Evolutionary conservation across 2,888 invertebrate species (phyloP), one percentile per base, ranked within the genome.

Genomic region (Rhodophaea formosa): DNA sequence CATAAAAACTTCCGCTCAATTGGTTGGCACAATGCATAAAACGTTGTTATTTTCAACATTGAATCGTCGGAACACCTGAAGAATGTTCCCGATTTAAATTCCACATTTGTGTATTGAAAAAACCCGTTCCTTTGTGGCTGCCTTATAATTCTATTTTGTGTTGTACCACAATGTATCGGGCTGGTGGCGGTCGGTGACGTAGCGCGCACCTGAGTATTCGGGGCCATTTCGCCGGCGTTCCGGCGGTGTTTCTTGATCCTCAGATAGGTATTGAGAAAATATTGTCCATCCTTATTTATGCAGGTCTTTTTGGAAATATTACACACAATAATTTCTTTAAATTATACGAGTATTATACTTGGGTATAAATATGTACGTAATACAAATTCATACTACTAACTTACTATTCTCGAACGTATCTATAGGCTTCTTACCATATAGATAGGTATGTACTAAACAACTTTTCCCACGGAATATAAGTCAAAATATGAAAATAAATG

Each of bases 61-160:
- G 42, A 56, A 46, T 39, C 49, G 53, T 60, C 45, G 43, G 51
- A 42, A 66, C 67, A 69, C 68, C 69, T 69, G 68, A 67, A 67
- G 62, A 59, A 59, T 64, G 62, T 67, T 65, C 60, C 62, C 15
- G 75, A 74, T 74, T 82, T 80, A 80, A 78, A 81, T 81, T 79
- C 76, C 76, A 69, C 77, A 84, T 79, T 83, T 80, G 77, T 71
- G 75, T 71, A 65, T 79, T 80, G 79, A 84, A 82, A 85, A 79
- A 75, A 79, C 81, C 77, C 74, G 76, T 72, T 72, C 78, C 84
- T 86, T 88, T 88, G 87, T 88, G 79, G 79, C 71, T 71, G 80
- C 80, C 80, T 84, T 89, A 87, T 87, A 83, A 84, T 86, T 86
- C 82, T 86, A 83, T 86, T 87, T 70, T 69, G 62, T 72, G 63